Evolutionary conservation across 2,113 vertebrate genomes (phyloP), one percentile per base, ranked within the genome.

Genomic region (Urocynchramus pylzowi): DNA sequence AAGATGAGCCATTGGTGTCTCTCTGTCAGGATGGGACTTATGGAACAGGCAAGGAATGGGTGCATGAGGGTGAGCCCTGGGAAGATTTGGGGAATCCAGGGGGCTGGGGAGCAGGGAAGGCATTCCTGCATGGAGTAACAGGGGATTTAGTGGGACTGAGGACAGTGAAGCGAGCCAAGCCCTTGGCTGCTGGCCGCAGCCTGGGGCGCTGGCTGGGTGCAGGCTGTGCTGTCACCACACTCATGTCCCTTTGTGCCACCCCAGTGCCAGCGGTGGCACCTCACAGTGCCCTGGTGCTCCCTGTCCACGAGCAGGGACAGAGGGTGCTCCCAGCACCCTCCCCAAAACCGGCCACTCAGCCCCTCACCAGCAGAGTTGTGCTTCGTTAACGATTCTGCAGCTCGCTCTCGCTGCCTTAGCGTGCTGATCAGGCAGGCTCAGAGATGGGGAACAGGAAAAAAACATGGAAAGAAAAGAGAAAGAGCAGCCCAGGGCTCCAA

Each of bases 401-500:
- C 92, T 95, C 11, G 2, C 78, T 53, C 64, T 44, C 1, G 1
- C 75, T 65, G 91, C 90, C 57, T 85, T 27, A 39, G 86, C 79
- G 88, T 93, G 96, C 96, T 96, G 95, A 95, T 79, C 95, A 97
- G 97, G 95, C 59, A 28, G 91, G 88, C 87, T 90, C 10, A 2
- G 94, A 83, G 90, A 94, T 74, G 95, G 91, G 89, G 85, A 85
- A 61, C 63, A 35, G 60, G 68, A 33, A 56, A 93, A 67, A 74
- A 83, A 78, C 70, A 27, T 26, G 57, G 89, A 87, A 93, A 92
- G 87, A 87, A 81, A 95, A 94, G 96, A 95, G 92, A 95, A 91
- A 91, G 95, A 95, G 94, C 84, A 95, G 97, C 96, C 96, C 95
- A 95, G 92, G 96, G 97, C 97, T 90, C 78, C 92, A 94, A 96